Percentiles rank a stretch among this genome's conserved stretches.
phyloP scores from a whole-genome alignment of 2,888 invertebrate genomes.

The Tortricodes alternella region DNA sequence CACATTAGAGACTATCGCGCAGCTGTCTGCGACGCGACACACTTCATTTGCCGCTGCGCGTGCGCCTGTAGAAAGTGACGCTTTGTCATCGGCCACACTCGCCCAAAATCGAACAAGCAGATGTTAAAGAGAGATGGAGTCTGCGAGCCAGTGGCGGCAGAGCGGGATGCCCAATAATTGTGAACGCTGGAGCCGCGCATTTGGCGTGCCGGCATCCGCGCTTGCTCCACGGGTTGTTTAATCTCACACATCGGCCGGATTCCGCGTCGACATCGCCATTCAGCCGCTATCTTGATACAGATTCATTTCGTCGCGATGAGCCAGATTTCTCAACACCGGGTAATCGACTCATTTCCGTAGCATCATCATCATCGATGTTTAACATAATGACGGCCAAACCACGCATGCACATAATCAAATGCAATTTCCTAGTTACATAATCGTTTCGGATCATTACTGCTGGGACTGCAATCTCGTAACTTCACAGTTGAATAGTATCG shows the following conservation, averaged over 20 bases:
- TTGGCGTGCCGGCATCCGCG: conserved; percentile 52
- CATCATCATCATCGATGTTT: conserved; percentile 45
- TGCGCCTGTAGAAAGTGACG: conserved; percentile 77
- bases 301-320: conserved; percentile 35
- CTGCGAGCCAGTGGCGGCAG: conserved; percentile 32
- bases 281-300: conserved; percentile 34
- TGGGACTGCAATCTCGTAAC: conserved; percentile 38
- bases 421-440: conserved; percentile 65
- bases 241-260: conserved; percentile 51
- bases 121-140: conserved; percentile 48
- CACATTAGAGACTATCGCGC: conserved; percentile 74
- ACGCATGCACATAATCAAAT: conserved; percentile 54
- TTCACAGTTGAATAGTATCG: background rate
- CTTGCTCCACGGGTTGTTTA: conserved; percentile 51
- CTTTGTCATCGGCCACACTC: conserved; percentile 65
- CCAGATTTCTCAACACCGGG: conserved; percentile 39
- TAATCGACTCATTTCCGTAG: conserved; percentile 38
- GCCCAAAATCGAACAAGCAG: conserved; percentile 67
- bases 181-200: conserved; percentile 46
- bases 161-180: conserved; percentile 45
- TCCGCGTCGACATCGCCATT: conserved; percentile 43
- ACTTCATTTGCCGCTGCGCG: conserved; percentile 78
- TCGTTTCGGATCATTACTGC: conserved; percentile 54
- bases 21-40: conserved; percentile 78
- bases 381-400: conserved; percentile 48